Evolutionary conservation across 2,888 invertebrate genomes (phyloP).

Genomic region (Cephalotes varians): DNA sequence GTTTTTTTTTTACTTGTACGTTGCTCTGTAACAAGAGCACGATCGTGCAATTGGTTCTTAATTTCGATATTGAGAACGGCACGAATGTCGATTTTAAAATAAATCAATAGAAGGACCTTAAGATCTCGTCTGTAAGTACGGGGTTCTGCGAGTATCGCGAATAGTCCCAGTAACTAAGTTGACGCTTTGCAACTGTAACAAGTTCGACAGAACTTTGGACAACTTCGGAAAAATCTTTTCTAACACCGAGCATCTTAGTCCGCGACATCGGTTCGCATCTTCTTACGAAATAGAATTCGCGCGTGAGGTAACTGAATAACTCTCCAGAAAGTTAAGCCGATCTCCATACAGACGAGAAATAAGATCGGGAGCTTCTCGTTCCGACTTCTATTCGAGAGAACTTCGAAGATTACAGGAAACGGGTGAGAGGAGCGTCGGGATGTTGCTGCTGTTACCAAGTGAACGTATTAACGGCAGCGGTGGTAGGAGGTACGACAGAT

Average conservation of each 20-base stretch:
- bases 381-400: constrained; percentile 50
- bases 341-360: constrained; percentile 34
- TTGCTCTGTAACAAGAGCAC: neutral
- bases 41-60: neutral
- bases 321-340: constrained; percentile 24
- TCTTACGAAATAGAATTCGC: neutral
- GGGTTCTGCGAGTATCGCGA: neutral
- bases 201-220: neutral
- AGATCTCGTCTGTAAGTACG: neutral
- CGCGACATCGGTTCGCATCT: neutral
- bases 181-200: neutral
- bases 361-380: constrained; percentile 29
- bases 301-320: constrained; percentile 17
- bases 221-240: neutral
- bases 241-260: neutral
- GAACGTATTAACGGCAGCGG: constrained; percentile 77
- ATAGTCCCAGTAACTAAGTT: neutral
- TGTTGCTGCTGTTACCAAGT: constrained; percentile 82
- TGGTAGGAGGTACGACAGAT: constrained; percentile 81
- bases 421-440: constrained; percentile 60
- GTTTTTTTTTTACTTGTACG: neutral
- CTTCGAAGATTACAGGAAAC: constrained; percentile 71
- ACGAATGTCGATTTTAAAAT: neutral
- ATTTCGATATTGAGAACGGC: neutral
- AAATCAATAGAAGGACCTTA: neutral